Evolutionary conservation across 2,888 invertebrate genomes (phyloP), one percentile per base, ranked within the genome.

Genomic region (Quadroppia sp.): DNA sequence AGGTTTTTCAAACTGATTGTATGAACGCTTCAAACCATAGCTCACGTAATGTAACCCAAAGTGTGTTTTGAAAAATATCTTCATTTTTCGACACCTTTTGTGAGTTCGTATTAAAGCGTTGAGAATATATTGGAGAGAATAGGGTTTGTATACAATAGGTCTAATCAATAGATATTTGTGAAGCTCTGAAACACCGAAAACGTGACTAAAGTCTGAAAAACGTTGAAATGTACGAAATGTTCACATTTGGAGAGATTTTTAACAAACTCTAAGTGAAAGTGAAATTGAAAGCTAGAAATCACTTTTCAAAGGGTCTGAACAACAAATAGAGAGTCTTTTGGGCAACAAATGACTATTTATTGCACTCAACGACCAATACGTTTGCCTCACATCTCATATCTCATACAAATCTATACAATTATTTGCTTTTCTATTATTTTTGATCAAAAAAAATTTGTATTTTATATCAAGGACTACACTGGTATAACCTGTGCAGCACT

Each of bases 81-180:
- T 61, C 61, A 61, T 61, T 61, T 45, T 45, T 61, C 11, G 61
- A 61, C 61, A 32, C 61, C 53, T 61, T 30, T 61, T 61, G 61
- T 61, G 30, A 32, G 4, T 25, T 20, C 7, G n/a, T 32, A 61
- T 61, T 61, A 61, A 30, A 61, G 61, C 61, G 30, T 30, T 36
- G 25, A 9, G 25, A 53, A 53, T 53, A 53, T 45, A 45, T 45
- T n/a, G n/a, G n/a, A n/a, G n/a, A n/a, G n/a, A n/a, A n/a, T n/a
- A n/a, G n/a, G n/a, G 61, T 61, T 61, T 61, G 36, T 61, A 61
- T 61, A 61, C 61, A 61, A 61, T 61, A 36, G 61, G 30, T 61
- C 28, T 61, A 61, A 61, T 61, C 61, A 61, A 61, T 61, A 61
- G 61, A 61, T 30, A 50, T 45, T 45, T 45, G 45, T 4, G 45